Evolutionary conservation across 2,888 invertebrate species (phyloP).

Genomic region (Adela reaumurella): DNA sequence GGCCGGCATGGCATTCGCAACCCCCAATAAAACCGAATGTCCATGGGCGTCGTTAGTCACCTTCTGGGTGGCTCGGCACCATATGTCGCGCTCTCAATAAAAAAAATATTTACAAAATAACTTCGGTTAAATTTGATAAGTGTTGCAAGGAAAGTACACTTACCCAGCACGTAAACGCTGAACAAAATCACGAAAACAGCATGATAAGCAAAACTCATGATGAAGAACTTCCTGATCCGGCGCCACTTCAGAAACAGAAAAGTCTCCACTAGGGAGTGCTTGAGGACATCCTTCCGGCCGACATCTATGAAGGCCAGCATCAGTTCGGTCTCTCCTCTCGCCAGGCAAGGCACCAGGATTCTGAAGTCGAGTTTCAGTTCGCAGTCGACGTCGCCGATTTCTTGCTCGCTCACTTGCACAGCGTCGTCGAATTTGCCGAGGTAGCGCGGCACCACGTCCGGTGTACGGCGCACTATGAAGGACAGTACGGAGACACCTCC

Average conservation of each 20-base stretch:
- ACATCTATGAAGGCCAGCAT: constrained; percentile 73
- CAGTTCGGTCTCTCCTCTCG: constrained; percentile 67
- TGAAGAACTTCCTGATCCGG: constrained; percentile 76
- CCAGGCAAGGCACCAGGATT: constrained; percentile 58
- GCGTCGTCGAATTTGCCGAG: constrained; percentile 69
- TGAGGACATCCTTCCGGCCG: constrained; percentile 72
- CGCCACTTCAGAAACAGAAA: constrained; percentile 83
- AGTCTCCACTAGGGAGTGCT: constrained; percentile 82
- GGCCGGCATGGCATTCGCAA: too few species aligned
- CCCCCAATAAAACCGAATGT: too few species aligned
- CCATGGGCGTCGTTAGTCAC: too few species aligned
- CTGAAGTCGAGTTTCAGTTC: constrained; percentile 66
- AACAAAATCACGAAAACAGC: constrained; percentile 71
- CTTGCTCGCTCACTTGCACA: constrained; percentile 77
- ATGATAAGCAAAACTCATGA: constrained; percentile 75
- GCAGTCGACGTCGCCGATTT: constrained; percentile 82
- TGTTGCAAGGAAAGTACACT: constrained; percentile 22
- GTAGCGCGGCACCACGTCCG: constrained; percentile 73
- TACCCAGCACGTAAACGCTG: constrained; percentile 67
- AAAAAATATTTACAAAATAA: constrained; percentile 1
- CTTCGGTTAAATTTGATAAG: neutral
- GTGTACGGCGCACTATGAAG: constrained; percentile 80
- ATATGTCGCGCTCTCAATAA: too few species aligned
- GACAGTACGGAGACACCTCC: constrained; percentile 77
- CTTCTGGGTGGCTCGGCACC: too few species aligned